Evolutionary conservation across 2,888 invertebrate genomes (phyloP), one percentile per base, ranked within the genome.

Genomic region (Oligia fasciuncula): DNA sequence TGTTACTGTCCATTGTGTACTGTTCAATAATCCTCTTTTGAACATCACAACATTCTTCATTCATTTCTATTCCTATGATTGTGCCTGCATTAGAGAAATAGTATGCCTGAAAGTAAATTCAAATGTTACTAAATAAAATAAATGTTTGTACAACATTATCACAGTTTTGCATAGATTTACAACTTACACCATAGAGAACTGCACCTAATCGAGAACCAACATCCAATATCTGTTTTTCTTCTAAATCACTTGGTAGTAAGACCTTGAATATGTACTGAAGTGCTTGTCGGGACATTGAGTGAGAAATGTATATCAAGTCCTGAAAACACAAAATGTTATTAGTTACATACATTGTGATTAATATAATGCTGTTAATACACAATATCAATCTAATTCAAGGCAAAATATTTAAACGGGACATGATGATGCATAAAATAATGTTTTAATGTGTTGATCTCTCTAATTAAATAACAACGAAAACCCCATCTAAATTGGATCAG

Each of bases 181-280:
- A 79, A 94, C 97, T 95, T 95, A 98, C 98, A 84, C 97, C 98
- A 95, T 97, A 98, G 14, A 98, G 94, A 74, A 98, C 97, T 79
- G 97, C 97, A 71, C 98, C 98, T 73, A 98, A 93, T 91, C 98
- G 96, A 29, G 98, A 98, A 11, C 98, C 98, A 76, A 98, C 95
- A 94, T 98, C 98, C 54, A 98, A 91, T 72, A 98, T 93, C 75
- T 95, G 97, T 91, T 97, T 97, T 43, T 96, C 97, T 84, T 95
- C 93, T 80, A 97, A 93, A 84, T 98, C 95, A 79, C 96, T 95
- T 63, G 98, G 98, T 66, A 98, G 95, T 65, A 98, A 91, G 35
- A 97, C 97, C 85, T 97, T 97, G 91, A 98, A 98, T 74, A 98
- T 97, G 90, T 97, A 97, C 85, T 97, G 97, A 35, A 98, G 92